Evolutionary conservation across 1,140 invertebrate species (phyloP).

Genomic region (Neodiprion virginianus): DNA sequence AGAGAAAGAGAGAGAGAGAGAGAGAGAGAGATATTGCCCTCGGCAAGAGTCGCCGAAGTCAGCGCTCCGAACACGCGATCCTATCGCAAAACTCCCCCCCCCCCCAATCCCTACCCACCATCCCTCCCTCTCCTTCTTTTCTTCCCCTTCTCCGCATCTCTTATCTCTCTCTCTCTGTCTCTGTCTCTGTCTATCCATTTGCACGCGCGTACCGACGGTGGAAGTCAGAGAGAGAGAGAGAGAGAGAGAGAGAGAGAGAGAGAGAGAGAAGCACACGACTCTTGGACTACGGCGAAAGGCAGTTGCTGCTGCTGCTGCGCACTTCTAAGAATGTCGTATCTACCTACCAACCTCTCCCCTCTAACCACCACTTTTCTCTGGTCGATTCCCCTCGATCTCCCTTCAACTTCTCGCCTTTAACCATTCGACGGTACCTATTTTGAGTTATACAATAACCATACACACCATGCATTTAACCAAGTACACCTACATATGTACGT

Average conservation of each 20-base stretch:
- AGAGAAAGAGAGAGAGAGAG: no score
- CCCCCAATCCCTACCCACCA: no score
- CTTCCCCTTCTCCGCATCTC: no score
- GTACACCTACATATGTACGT: no score
- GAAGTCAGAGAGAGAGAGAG: no score
- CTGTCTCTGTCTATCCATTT: no score
- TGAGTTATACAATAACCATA: not conserved
- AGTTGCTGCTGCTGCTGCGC: conserved; percentile 3
- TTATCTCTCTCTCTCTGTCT: no score
- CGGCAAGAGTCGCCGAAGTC: not conserved
- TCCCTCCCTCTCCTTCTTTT: no score
- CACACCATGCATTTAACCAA: not conserved
- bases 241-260: no score
- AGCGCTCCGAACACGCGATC: not conserved
- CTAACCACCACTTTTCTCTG: not conserved
- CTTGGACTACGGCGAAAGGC: not conserved
- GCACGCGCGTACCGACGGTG: no score
- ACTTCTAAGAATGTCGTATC: not conserved
- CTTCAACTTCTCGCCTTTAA: not conserved
- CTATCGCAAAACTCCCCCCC: not conserved
- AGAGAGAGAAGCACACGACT: not conserved
- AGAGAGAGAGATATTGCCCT: not conserved
- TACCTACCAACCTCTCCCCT: not conserved
- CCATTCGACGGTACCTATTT: not conserved
- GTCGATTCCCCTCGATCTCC: not conserved